Evolutionary conservation across 2,888 invertebrate genomes (phyloP).

Genomic region (Melanotus villosus): DNA sequence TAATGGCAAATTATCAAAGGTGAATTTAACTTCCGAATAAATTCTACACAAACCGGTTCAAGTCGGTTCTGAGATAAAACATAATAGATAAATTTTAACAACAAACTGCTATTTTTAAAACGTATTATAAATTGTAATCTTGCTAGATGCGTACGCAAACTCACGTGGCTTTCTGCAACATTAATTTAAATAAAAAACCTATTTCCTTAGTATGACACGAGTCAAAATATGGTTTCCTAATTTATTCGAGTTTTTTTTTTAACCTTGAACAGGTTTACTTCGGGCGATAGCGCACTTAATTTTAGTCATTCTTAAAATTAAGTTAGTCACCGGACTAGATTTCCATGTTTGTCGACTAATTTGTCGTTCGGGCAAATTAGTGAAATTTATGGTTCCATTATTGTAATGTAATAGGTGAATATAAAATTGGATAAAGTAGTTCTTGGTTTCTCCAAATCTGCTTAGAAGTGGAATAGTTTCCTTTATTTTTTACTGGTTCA

Average conservation of each 20-base stretch:
- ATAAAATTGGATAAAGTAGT: too few species aligned
- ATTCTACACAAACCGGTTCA: background rate
- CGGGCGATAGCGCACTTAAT: background rate
- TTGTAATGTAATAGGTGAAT: too few species aligned
- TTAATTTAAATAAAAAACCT: constrained; percentile 4
- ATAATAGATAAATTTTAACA: too few species aligned
- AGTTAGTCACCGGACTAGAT: too few species aligned
- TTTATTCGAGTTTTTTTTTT: background rate
- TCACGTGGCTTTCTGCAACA: background rate
- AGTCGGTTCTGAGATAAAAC: constrained; percentile 3
- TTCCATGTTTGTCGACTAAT: too few species aligned
- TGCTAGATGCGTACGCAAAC: constrained; percentile 2
- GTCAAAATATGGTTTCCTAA: too few species aligned
- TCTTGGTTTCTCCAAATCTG: too few species aligned
- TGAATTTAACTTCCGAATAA: constrained; percentile 8
- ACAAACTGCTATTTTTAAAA: constrained; percentile 14
- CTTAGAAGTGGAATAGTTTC: too few species aligned
- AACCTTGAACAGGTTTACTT: background rate
- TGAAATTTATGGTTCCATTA: too few species aligned
- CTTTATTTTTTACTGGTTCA: too few species aligned
- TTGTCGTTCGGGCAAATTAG: too few species aligned
- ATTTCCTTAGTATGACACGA: constrained; percentile 4
- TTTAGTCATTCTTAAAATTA: too few species aligned
- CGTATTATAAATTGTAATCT: background rate
- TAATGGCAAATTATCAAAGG: constrained; percentile 4